Conservation (phyloP, 2,113 vertebrate species). For the Acrocephalus arundinaceus region DNA sequence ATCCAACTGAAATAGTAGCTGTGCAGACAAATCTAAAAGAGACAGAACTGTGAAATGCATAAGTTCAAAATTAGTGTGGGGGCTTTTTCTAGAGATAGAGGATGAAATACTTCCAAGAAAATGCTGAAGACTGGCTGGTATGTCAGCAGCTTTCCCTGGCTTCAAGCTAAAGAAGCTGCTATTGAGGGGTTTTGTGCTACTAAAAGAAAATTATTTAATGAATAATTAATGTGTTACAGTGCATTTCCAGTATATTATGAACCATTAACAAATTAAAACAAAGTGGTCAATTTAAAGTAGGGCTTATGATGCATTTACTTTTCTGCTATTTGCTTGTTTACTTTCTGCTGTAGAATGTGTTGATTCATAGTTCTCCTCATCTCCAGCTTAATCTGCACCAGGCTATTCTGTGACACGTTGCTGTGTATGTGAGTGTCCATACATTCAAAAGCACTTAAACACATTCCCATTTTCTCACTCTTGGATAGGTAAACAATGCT, state of each 20-base stretch:
- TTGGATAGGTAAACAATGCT: slow-evolving; percentile 23
- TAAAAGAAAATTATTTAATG: slow-evolving; percentile 31
- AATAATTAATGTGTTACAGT: slow-evolving; percentile 28
- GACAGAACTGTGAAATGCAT: background rate
- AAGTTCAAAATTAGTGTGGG: background rate
- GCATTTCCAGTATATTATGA: slow-evolving; percentile 13
- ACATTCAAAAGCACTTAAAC: slow-evolving; percentile 9
- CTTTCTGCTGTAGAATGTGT: background rate
- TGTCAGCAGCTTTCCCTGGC: background rate
- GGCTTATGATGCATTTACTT: background rate
- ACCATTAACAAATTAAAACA: slow-evolving; percentile 36
- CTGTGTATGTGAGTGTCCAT: background rate
- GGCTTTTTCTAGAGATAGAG: background rate
- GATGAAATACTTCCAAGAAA: slow-evolving; percentile 13
- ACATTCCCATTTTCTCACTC: slow-evolving; percentile 14
- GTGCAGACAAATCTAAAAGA: background rate
- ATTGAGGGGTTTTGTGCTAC: background rate
- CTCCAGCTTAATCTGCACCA: background rate
- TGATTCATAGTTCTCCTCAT: slow-evolving; percentile 12
- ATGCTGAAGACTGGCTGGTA: background rate
- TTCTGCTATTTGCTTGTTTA: slow-evolving; percentile 33
- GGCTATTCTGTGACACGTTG: background rate
- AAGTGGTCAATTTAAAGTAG: slow-evolving; percentile 14
- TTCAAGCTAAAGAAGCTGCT: background rate
- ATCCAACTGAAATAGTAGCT: background rate